Evolutionary conservation across 2,113 vertebrate species (phyloP).

Genomic region (Opisthocomus hoazin): DNA sequence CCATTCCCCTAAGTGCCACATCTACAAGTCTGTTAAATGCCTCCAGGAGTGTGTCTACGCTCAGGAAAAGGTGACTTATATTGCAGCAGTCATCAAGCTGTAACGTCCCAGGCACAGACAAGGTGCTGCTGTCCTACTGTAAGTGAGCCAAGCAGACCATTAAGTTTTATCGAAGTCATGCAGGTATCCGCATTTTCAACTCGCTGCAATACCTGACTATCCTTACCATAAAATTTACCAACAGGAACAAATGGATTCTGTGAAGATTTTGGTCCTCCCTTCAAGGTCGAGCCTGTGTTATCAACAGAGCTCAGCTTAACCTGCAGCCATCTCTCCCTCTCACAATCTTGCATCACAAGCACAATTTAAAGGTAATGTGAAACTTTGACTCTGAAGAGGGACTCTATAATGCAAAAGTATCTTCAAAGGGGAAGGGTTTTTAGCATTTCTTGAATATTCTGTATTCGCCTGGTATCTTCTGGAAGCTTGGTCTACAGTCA

Average conservation of each 20-base stretch:
- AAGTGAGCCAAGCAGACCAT: neutral
- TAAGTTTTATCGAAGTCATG: fast-evolving
- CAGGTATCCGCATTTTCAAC: neutral
- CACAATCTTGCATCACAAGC: neutral
- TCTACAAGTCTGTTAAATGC: neutral
- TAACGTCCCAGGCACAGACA: neutral
- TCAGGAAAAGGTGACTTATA: neutral
- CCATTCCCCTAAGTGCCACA: neutral
- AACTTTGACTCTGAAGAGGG: neutral
- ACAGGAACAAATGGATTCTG: neutral
- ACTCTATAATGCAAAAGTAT: neutral
- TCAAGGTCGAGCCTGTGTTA: fast-evolving
- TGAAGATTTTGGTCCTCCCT: neutral
- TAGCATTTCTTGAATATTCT: neutral
- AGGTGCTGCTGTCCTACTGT: neutral
- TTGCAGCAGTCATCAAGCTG: neutral
- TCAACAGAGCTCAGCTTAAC: neutral
- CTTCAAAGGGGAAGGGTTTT: neutral
- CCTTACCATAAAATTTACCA: neutral
- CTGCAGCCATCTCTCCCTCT: neutral
- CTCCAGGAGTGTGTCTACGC: neutral
- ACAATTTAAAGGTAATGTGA: neutral
- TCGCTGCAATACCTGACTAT: neutral
- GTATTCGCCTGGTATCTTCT: neutral
- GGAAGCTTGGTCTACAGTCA: neutral